Conservation (phyloP, 2,888 invertebrate species). For the Mechanitis messenoides region DNA sequence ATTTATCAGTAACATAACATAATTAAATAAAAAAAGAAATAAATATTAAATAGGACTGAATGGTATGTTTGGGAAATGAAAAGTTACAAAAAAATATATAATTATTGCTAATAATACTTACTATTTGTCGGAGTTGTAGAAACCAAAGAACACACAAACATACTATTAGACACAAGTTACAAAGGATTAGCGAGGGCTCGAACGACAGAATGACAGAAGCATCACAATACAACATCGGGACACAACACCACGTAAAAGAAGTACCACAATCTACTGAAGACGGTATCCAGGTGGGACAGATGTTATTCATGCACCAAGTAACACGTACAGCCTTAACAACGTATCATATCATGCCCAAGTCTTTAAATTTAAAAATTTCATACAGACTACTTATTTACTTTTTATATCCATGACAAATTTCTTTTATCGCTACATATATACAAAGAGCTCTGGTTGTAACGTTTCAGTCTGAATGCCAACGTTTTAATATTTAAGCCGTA, state of each 20-base stretch:
- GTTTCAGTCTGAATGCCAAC: no score
- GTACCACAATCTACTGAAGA: constrained; percentile 32
- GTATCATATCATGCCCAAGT: constrained; percentile 25
- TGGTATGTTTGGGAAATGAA: no score
- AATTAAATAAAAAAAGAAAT: no score
- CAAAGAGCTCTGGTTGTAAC: neutral
- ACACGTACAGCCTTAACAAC: constrained; percentile 32
- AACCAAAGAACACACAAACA: constrained; percentile 14
- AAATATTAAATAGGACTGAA: no score
- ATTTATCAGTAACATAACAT: no score
- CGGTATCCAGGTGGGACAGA: constrained; percentile 52
- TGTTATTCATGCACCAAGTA: constrained; percentile 76
- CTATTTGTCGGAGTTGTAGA: constrained; percentile 1
- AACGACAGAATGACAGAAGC: constrained; percentile 55
- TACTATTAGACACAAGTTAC: constrained; percentile 1
- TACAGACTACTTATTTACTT: neutral
- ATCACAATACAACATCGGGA: constrained; percentile 47
- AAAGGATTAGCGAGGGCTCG: constrained; percentile 20
- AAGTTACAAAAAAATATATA: no score
- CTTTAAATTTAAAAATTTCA: neutral
- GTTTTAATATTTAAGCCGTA: no score
- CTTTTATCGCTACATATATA: neutral
- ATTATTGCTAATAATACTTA: neutral
- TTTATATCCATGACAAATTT: no score
- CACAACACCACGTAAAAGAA: constrained; percentile 67